Conservation (phyloP, 2,797 vertebrate genomes). For the Orientallactaga sibirica region DNA sequence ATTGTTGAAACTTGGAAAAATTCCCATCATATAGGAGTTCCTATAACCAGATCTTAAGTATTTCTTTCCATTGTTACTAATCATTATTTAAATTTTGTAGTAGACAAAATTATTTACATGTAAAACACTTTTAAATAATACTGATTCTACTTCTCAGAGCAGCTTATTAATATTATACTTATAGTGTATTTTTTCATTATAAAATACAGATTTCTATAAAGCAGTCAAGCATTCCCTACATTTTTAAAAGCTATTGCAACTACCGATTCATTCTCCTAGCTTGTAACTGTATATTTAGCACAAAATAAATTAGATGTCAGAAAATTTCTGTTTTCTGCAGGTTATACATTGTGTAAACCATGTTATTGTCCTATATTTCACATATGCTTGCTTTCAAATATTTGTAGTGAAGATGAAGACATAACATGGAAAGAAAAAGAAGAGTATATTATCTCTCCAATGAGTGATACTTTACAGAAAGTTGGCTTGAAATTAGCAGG, state of each 20-base stretch:
- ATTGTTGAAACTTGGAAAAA: neutral
- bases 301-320: slow-evolving; percentile 82
- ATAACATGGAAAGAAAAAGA: neutral
- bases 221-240: neutral
- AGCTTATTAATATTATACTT: slow-evolving; percentile 14
- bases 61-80: neutral
- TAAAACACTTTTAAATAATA: slow-evolving; percentile 18
- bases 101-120: neutral
- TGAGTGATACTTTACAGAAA: slow-evolving; percentile 83
- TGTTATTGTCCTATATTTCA: slow-evolving; percentile 80
- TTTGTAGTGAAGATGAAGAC: slow-evolving; percentile 79
- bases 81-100: neutral
- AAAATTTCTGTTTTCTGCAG: slow-evolving; percentile 82
- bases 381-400: slow-evolving; percentile 81
- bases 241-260: slow-evolving; percentile 60
- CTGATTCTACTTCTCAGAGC: neutral
- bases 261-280: slow-evolving; percentile 57
- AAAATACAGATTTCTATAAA: slow-evolving; percentile 1
- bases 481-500: slow-evolving; percentile 81
- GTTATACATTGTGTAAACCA: slow-evolving; percentile 73
- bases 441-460: slow-evolving; percentile 68
- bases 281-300: slow-evolving; percentile 75
- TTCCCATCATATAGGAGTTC: neutral
- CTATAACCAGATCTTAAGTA: neutral
- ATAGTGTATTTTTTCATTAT: neutral